Evolutionary conservation across 2,888 invertebrate genomes (phyloP).

Genomic region (Camptogramma bilineatum): DNA sequence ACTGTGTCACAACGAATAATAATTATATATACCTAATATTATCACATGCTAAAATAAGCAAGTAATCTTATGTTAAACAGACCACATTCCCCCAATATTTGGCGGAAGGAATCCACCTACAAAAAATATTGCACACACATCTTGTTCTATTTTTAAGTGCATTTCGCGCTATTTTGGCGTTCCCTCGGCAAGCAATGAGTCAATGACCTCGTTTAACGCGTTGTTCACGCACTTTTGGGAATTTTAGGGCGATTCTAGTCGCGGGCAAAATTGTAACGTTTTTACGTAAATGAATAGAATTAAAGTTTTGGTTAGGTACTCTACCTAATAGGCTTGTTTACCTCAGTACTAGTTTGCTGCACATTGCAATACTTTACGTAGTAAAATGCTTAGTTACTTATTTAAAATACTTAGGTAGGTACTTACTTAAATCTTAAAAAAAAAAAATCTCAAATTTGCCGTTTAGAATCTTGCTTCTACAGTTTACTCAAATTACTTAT

Average conservation of each 20-base stretch:
- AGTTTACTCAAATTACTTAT: too few species aligned
- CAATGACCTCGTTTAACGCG: conserved; percentile 83
- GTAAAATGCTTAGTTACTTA: too few species aligned
- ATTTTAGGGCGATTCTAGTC: conserved; percentile 73
- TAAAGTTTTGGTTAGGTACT: conserved; percentile 3
- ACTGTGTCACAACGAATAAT: too few species aligned
- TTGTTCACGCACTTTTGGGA: conserved; percentile 84
- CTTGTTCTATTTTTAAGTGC: conserved; percentile 84
- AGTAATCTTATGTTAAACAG: conserved; percentile 14
- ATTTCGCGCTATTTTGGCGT: conserved; percentile 86
- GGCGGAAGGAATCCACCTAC: conserved; percentile 68
- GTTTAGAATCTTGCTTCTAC: too few species aligned
- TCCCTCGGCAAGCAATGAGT: conserved; percentile 79
- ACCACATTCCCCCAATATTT: conserved; percentile 51
- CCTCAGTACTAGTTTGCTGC: not conserved
- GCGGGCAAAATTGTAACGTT: conserved; percentile 50
- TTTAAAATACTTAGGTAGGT: too few species aligned
- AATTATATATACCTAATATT: not conserved
- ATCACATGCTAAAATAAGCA: conserved; percentile 1
- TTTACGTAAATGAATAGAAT: conserved; percentile 43
- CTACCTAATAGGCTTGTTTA: not conserved
- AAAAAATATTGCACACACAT: conserved; percentile 85
- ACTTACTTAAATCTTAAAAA: too few species aligned
- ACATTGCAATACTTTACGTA: not conserved
- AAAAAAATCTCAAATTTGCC: too few species aligned